Evolutionary conservation across 2,797 vertebrate species (phyloP).

Genomic region (Fistularia tabacaria): DNA sequence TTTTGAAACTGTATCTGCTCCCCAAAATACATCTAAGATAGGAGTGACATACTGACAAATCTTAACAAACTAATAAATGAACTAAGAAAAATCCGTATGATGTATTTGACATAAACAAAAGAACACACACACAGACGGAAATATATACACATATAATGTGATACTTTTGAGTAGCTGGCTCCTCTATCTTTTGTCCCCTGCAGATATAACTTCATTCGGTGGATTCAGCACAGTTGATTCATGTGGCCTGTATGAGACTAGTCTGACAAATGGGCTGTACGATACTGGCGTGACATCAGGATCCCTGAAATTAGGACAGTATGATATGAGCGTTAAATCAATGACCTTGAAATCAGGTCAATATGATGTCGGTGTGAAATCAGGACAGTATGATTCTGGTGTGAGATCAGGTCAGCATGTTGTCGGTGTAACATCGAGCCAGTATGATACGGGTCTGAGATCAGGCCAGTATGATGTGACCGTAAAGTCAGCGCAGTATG

Average conservation of each 20-base stretch:
- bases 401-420: constrained; percentile 27
- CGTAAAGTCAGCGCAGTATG: constrained; percentile 38
- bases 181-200: constrained; percentile 4
- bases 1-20: no score
- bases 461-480: constrained; percentile 14
- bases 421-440: constrained; percentile 3
- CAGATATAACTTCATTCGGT: constrained; percentile 40
- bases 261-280: constrained; percentile 67
- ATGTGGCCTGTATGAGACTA: constrained; percentile 77
- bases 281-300: constrained; percentile 55
- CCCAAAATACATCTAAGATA: no score
- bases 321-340: constrained; percentile 17
- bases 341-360: constrained; percentile 30
- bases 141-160: background rate
- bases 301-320: constrained; percentile 21
- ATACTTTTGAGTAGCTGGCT: no score
- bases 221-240: constrained; percentile 44
- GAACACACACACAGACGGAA: background rate
- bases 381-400: constrained; percentile 20
- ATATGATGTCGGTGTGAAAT: constrained; percentile 29
- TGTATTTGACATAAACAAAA: no score
- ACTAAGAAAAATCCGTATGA: no score
- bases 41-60: no score
- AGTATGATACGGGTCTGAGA: constrained; percentile 9
- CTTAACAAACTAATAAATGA: no score